Evolutionary conservation across 2,888 invertebrate genomes (phyloP), one percentile per base, ranked within the genome.

Genomic region (Protula sp.): DNA sequence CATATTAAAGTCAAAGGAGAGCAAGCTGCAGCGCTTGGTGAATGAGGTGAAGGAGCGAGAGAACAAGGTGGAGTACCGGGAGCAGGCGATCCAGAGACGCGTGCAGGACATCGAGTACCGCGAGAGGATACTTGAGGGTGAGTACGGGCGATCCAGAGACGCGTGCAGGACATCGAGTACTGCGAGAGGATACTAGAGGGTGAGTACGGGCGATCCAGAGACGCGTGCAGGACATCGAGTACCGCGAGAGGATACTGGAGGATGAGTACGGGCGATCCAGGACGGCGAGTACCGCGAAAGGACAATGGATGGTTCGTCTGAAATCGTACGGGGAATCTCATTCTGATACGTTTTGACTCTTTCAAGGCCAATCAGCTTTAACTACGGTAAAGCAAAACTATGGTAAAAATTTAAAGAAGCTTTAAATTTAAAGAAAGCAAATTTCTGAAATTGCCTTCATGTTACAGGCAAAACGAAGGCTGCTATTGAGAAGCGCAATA

Each of bases 31-130:
- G 30, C 54, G 62, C 14, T 51, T 26, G 26, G 54, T 55, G 22
- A 45, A 50, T 2, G 26, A 55, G 51, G 27, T 62, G 47, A 59
- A 47, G 47, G 27, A 30, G 26, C 29, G 22, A 30, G 62, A 62
- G 47, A 60, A 54, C 47, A 45, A 48, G 2, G 24, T 62, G 4
- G 59, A 62, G 51, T 56, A 54, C 54, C 30, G 53, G 30, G 59
- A 62, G 30, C 27, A 51, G 3, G 26, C 14, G n/a, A 30, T 59
- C 2, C 47, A 24, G 26, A 28, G 30, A 30, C 14, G 24, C 24
- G 59, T 38, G 26, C 30, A 29, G 52, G 31, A 38, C 38, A 38
- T 38, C 19, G 38, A 38, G 19, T 38, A 38, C 19, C 9, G 38
- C 9, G 38, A 38, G 38, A 38, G 38, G 38, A 38, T 38, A 19